Base-by-base conservation (phyloP, 1,140 invertebrate genomes). In the Dendroctonus valens region DNA sequence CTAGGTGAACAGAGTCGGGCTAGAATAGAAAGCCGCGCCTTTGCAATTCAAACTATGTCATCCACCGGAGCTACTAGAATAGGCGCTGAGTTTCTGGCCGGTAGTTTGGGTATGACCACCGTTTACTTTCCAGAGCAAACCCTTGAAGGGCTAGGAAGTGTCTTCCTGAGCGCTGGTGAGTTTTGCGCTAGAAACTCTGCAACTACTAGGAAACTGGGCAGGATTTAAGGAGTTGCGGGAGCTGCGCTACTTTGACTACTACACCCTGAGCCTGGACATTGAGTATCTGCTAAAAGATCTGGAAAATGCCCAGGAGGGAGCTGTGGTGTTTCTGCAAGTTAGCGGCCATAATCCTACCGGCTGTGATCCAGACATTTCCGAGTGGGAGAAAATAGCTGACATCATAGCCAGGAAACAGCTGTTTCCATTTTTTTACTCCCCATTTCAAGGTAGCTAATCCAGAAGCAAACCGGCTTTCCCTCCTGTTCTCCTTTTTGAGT, bases 321-420 rank as follows among this genome's bases (percentile, higher is more conserved):
- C 96, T 5, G 88, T 98, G 37, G 90, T 99, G 76, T 81, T 99
- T 44, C 80, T 99, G 5, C 97, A 99, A 81, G 95, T 96, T 8
- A 98, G 97, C 84, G 97, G 97, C 39, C 97, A 99, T 80, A 99
- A 99, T 83, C 97, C 97, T 8, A 99, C 97, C 52, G 97, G 97
- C 52, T 96, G 98, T 39, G 93, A 96, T 82, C 93, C 93, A n/a
- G 89, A 83, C 76, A 84, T 86, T 14, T 91, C 96, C 70, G 94
- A 99, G 79, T 99, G 97, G 97, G 83, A 84, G 72, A 86, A 90
- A 78, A 82, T 92, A 37, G 86, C 88, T 51, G 85, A 93, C 77
- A 78, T 91, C 4, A 88, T 87, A 0, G 94, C 95, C 76, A 84
- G 89, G 57, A 87, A 81, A 69, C 90, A 96, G 55, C 80, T 99